Evolutionary conservation across 2,888 invertebrate genomes (phyloP).

Genomic region (Nowickia ferox): DNA sequence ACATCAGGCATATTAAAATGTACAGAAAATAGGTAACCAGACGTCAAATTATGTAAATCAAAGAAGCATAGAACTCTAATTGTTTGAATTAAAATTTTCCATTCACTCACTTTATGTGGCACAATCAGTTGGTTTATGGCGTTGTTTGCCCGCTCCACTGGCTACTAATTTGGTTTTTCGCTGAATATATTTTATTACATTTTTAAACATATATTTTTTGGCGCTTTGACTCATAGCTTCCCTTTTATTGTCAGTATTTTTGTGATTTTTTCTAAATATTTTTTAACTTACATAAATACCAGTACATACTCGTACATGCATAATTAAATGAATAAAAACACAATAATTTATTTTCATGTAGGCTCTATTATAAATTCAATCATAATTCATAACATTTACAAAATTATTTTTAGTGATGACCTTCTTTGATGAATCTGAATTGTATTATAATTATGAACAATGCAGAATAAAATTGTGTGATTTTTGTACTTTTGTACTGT

Average conservation of each 20-base stretch:
- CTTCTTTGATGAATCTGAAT: constrained; percentile 31
- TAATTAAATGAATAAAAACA: too few species aligned
- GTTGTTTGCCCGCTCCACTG: constrained; percentile 43
- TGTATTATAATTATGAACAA: constrained; percentile 39
- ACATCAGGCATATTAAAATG: not conserved
- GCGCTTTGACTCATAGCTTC: not conserved
- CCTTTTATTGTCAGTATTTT: not conserved
- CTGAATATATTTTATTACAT: not conserved
- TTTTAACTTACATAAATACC: not conserved
- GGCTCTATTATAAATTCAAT: constrained; percentile 21
- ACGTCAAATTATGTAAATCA: constrained; percentile 60
- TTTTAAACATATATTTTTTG: not conserved
- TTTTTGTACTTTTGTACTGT: not conserved
- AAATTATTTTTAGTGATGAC: constrained; percentile 52
- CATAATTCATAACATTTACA: constrained; percentile 39
- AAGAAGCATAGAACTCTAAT: constrained; percentile 50
- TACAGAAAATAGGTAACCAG: constrained; percentile 48
- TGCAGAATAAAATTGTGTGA: not conserved
- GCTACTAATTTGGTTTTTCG: constrained; percentile 26
- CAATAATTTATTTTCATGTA: constrained; percentile 5
- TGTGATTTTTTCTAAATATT: not conserved
- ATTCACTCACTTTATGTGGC: constrained; percentile 46
- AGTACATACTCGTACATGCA: too few species aligned
- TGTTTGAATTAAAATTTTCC: constrained; percentile 60
- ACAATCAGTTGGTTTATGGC: constrained; percentile 48